phyloP scores from a whole-genome alignment of 2,888 invertebrate genomes.

The Himalopsyche kuldschensis region DNA sequence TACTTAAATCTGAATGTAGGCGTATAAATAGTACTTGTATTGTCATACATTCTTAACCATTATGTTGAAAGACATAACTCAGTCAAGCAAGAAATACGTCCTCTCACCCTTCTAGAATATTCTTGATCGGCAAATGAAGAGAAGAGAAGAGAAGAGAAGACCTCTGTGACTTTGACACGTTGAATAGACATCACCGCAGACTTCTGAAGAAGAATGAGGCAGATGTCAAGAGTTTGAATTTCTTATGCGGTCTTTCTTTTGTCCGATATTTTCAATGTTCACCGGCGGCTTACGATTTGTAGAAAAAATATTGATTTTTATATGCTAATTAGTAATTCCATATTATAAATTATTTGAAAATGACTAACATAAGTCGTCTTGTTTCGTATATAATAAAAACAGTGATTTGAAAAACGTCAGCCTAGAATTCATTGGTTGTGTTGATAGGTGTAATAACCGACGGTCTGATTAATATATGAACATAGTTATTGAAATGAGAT shows the following conservation, averaged over 20 bases:
- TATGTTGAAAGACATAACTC: neutral
- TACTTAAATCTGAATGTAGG: too few relatives aligned
- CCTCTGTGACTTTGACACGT: conserved; percentile 7
- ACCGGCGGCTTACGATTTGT: too few relatives aligned
- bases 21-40: neutral
- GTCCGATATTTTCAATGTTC: neutral
- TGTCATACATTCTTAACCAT: neutral
- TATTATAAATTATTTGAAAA: too few relatives aligned
- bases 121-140: conserved; percentile 2
- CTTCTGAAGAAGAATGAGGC: neutral
- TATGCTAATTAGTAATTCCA: too few relatives aligned
- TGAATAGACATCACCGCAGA: conserved; percentile 3
- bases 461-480: too few relatives aligned
- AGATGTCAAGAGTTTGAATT: neutral
- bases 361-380: too few relatives aligned
- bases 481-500: too few relatives aligned
- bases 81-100: neutral
- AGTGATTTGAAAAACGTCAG: too few relatives aligned
- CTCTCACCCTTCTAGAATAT: neutral
- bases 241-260: neutral
- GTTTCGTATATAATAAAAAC: too few relatives aligned
- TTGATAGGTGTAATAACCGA: too few relatives aligned
- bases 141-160: neutral
- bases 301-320: too few relatives aligned
- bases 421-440: too few relatives aligned